Evolutionary conservation across 1,140 invertebrate species (phyloP).

Genomic region (Rhopalosiphum padi): DNA sequence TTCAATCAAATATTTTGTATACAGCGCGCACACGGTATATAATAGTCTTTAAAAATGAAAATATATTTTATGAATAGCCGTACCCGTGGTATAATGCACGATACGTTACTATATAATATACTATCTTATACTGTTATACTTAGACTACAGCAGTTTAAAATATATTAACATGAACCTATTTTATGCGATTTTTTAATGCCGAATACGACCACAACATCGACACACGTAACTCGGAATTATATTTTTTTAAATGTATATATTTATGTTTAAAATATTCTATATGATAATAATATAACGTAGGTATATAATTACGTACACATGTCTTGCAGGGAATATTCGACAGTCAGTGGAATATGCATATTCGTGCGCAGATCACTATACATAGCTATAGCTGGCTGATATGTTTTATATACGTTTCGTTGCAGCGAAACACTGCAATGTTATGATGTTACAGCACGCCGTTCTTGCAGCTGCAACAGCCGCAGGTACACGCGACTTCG

Average conservation of each 20-base stretch:
- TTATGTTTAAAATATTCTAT: neutral
- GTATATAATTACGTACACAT: neutral
- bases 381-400: neutral
- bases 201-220: neutral
- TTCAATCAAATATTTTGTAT: neutral
- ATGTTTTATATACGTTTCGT: neutral
- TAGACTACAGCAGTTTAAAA: neutral
- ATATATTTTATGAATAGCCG: neutral
- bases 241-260: neutral
- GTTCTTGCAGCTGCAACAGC: neutral
- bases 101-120: neutral
- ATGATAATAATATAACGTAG: neutral
- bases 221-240: neutral
- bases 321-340: neutral
- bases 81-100: too few species aligned
- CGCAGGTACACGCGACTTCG: neutral
- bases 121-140: neutral
- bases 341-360: neutral
- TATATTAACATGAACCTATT: neutral
- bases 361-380: neutral
- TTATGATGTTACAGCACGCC: neutral
- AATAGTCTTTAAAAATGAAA: neutral
- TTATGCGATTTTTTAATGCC: neutral
- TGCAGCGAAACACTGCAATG: neutral
- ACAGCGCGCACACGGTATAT: neutral